A percentile compares a stretch with the other conserved stretches of the same genome.
phyloP scores from a whole-genome alignment of 1,140 invertebrate genomes.

The Aphidius ervi region DNA sequence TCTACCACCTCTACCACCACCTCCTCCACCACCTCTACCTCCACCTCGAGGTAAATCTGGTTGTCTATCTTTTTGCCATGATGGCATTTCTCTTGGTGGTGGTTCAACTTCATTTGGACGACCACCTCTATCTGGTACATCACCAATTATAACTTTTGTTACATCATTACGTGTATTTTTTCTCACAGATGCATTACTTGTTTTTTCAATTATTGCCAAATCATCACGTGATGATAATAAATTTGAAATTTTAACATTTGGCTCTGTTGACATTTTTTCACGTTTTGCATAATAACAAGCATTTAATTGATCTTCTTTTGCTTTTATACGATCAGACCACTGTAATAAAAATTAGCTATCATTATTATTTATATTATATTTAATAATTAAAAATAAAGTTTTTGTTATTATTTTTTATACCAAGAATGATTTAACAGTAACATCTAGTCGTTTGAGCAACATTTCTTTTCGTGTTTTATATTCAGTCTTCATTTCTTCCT shows the following conservation, averaged over 20 bases:
- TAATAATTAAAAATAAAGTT: constrained; percentile 5
- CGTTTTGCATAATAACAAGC: constrained; percentile 66
- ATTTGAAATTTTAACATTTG: constrained; percentile 64
- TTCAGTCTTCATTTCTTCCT: constrained; percentile 72
- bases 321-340: constrained; percentile 82
- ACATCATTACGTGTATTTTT: constrained; percentile 76
- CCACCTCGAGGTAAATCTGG: constrained; percentile 27
- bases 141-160: constrained; percentile 83
- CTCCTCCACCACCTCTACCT: constrained; percentile 32
- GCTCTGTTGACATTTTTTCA: constrained; percentile 59
- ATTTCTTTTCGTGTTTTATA: constrained; percentile 81
- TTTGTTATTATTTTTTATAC: constrained; percentile 40
- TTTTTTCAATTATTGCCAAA: constrained; percentile 82
- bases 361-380: constrained; percentile 15
- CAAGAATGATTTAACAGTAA: constrained; percentile 90
- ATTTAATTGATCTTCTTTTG: constrained; percentile 69
- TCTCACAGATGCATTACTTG: constrained; percentile 73
- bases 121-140: constrained; percentile 82
- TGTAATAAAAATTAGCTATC: constrained; percentile 40
- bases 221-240: constrained; percentile 79
- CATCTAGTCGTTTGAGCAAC: constrained; percentile 85
- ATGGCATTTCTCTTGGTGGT: constrained; percentile 93
- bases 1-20: constrained; percentile 31
- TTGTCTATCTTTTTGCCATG: constrained; percentile 70
- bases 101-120: constrained; percentile 81